Evolutionary conservation across 2,113 vertebrate genomes (phyloP).

Genomic region (Tor tambroides): DNA sequence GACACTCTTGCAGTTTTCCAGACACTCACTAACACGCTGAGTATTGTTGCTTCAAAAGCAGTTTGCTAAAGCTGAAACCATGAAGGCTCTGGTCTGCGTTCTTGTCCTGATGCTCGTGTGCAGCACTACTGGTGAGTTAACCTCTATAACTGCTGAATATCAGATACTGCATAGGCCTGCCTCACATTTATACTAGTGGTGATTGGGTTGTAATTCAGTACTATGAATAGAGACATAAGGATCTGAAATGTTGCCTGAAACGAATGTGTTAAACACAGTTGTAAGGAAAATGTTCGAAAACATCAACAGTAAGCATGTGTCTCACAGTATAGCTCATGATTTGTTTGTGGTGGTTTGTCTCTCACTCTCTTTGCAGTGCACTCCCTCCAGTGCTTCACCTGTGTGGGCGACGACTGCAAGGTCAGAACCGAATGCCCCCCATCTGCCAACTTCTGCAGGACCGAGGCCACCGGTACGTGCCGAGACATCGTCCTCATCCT

Average conservation of each 20-base stretch:
- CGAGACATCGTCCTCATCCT: not conserved
- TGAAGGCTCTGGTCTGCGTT: not conserved
- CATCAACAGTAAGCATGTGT: not conserved
- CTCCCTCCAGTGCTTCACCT: slow-evolving; percentile 17
- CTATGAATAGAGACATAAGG: not conserved
- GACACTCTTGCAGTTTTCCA: not conserved
- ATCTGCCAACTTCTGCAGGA: slow-evolving; percentile 26
- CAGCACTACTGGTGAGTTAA: slow-evolving; percentile 31
- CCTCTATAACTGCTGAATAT: not conserved
- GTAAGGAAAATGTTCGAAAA: not conserved
- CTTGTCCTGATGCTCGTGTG: slow-evolving; percentile 17
- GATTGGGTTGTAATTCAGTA: not conserved
- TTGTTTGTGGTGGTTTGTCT: not conserved
- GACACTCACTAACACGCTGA: not conserved
- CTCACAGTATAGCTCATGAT: not conserved
- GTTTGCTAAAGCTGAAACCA: slow-evolving; percentile 6
- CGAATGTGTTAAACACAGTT: not conserved
- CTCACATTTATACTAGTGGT: not conserved
- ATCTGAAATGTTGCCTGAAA: not conserved
- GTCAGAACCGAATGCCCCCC: not conserved
- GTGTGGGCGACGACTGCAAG: not conserved
- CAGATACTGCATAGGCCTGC: not conserved
- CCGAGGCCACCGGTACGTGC: slow-evolving; percentile 1
- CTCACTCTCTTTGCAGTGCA: slow-evolving; percentile 1
- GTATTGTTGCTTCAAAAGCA: not conserved